Percentiles rank a stretch among this genome's conserved stretches.
phyloP scores from a whole-genome alignment of 2,888 invertebrate genomes.

The Oscheius myriophilus region DNA sequence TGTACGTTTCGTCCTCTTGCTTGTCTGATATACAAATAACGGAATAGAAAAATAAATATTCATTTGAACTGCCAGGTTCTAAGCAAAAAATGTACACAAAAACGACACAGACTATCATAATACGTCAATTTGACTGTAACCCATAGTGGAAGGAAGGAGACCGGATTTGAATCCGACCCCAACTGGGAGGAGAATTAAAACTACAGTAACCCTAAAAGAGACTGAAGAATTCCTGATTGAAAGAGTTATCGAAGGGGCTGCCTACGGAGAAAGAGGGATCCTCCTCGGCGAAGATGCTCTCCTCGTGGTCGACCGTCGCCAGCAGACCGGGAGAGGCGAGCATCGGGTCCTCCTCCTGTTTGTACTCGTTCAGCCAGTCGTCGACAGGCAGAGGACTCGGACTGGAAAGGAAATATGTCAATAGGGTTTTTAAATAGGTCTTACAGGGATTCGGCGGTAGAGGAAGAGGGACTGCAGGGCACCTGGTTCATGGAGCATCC shows the following conservation, averaged over 20 bases:
- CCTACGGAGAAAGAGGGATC: neutral
- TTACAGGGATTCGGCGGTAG: conserved; percentile 20
- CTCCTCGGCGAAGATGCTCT: conserved; percentile 13
- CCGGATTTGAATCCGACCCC: no score
- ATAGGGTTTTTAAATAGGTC: neutral
- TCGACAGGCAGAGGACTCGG: conserved; percentile 24
- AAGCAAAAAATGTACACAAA: no score
- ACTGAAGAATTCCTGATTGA: conserved; percentile 26
- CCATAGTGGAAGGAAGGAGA: no score
- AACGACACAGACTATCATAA: no score
- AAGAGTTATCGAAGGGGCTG: conserved; percentile 26
- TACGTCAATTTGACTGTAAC: no score
- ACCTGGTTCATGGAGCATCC: conserved; percentile 24
- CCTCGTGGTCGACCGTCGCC: conserved; percentile 14
- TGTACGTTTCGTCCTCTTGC: no score
- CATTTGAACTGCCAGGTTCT: no score
- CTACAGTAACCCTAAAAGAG: conserved; percentile 14
- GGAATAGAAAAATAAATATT: no score
- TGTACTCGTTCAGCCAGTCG: conserved; percentile 19
- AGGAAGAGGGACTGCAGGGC: conserved; percentile 27
- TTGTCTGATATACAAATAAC: no score
- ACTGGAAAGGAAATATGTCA: neutral
- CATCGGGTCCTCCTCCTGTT: conserved; percentile 28
- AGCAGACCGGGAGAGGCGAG: conserved; percentile 11
- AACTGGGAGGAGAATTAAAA: no score